Conservation (phyloP, 30 jellyfish, hydroid and myxozoan genomes). For the Turritopsis rubra region DNA sequence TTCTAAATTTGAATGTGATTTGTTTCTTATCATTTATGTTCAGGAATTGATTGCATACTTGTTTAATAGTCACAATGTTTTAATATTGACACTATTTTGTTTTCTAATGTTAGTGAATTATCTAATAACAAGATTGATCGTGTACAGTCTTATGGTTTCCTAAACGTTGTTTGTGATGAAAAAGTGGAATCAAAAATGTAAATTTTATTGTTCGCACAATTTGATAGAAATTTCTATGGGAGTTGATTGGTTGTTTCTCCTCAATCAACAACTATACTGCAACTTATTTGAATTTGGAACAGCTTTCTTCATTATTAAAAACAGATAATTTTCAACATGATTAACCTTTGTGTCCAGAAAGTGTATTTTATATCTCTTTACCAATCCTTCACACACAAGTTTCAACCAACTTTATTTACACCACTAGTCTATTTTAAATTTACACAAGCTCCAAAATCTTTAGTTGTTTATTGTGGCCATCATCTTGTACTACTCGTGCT, state of each 20-base stretch:
- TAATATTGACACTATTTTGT: not conserved
- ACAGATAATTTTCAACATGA: not conserved
- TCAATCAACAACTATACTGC: no score
- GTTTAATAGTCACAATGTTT: no score
- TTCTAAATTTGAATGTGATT: not conserved
- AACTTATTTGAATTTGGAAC: no score
- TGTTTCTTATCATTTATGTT: not conserved
- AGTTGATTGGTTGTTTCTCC: no score
- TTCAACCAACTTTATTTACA: no score
- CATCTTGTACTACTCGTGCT: not conserved
- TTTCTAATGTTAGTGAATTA: slow-evolving; percentile 23
- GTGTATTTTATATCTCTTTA: no score
- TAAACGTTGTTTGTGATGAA: slow-evolving; percentile 31
- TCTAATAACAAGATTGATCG: slow-evolving; percentile 45
- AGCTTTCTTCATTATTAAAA: not conserved
- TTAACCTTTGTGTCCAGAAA: no score
- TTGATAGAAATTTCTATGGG: no score
- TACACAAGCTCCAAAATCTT: not conserved
- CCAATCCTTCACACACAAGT: no score
- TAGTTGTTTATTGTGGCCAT: not conserved
- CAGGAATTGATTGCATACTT: not conserved
- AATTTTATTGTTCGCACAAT: not conserved
- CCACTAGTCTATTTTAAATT: no score
- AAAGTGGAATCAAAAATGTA: slow-evolving; percentile 24
- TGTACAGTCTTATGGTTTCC: slow-evolving; percentile 59